Evolutionary conservation across 2,797 vertebrate genomes (phyloP), one percentile per base, ranked within the genome.

Genomic region (Pseudochaenichthys georgianus): DNA sequence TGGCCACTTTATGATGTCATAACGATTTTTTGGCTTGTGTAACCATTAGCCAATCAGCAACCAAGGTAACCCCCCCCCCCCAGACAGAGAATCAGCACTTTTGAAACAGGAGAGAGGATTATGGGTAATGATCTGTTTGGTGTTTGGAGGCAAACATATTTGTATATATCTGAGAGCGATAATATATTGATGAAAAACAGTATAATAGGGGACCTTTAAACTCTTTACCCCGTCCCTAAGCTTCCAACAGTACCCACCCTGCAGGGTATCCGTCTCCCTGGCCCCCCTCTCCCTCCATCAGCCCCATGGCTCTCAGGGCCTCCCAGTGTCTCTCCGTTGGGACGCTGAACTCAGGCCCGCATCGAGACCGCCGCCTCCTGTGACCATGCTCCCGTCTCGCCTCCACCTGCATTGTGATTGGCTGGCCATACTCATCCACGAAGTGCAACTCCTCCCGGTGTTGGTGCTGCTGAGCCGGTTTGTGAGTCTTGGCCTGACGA

Each of bases 291-390:
- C 83, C 90, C 46, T 92, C 89, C 85, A 92, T 81, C 83, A 91
- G 68, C 16, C 91, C 90, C 84, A 93, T 88, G 60, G 85, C 88
- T 70, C 91, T 91, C 76, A 93, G 81, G 12, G 88, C 83, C 57
- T 92, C 91, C 94, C 93, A 93, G 74, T 91, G 91, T 64, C 86
- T 76, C 13, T 94, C 93, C 0, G 92, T 75, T 0, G 90, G 86
- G 50, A 65, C 43, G 12, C 54, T 75, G 84, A 85, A 90, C 48
- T 93, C 90, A 0, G 69, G 59, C 0, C 85, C 59, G 0, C 87
- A 90, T 1, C 46, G 88, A 4, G 87, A 85, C 15, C 64, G 58
- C 45, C 79, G 54, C 73, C 81, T 86, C 75, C 89, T 64, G 52
- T 92, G 88, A 1, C 87, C 78, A 4, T 23, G 86, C 15, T 85